Percentiles rank a stretch among this genome's conserved stretches.
phyloP scores from a whole-genome alignment of 1,140 invertebrate species.

The Probaryconus sp. region DNA sequence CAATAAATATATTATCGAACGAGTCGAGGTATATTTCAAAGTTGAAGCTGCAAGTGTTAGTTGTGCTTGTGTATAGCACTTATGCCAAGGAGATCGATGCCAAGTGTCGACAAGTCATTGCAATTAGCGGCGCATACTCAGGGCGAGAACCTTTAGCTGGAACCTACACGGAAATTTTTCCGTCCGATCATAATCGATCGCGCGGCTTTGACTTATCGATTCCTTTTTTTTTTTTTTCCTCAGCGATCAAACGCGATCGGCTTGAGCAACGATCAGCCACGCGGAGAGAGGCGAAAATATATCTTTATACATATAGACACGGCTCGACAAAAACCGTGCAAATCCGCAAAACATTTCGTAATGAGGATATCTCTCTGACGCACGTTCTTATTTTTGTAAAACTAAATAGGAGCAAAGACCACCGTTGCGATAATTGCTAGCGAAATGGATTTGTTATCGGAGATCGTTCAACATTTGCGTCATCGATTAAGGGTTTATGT shows the following conservation, averaged over 20 bases:
- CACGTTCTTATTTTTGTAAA: conserved; percentile 51
- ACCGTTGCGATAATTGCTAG: conserved; percentile 8
- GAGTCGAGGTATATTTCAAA: neutral
- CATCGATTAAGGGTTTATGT: neutral
- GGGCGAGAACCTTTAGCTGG: conserved; percentile 8
- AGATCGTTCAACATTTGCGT: neutral
- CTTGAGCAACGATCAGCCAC: conserved; percentile 50
- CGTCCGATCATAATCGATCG: conserved; percentile 57
- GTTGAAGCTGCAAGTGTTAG: conserved; percentile 5
- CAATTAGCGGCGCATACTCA: conserved; percentile 35
- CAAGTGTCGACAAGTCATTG: conserved; percentile 48
- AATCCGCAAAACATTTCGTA: conserved; percentile 55
- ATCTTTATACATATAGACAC: no score
- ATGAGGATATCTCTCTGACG: conserved; percentile 60
- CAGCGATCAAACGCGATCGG: conserved; percentile 37
- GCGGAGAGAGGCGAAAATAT: conserved; percentile 57
- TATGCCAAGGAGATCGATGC: conserved; percentile 47
- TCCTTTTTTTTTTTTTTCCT: conserved; percentile 49
- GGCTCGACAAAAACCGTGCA: conserved; percentile 54
- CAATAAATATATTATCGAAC: conserved; percentile 45
- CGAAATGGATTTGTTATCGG: conserved; percentile 1
- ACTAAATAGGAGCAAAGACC: conserved; percentile 37
- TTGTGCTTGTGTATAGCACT: no score
- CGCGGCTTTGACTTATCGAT: conserved; percentile 53
- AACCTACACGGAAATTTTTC: conserved; percentile 51